Conservation (phyloP, 2,113 vertebrate genomes). For the Anas platyrhynchos region DNA sequence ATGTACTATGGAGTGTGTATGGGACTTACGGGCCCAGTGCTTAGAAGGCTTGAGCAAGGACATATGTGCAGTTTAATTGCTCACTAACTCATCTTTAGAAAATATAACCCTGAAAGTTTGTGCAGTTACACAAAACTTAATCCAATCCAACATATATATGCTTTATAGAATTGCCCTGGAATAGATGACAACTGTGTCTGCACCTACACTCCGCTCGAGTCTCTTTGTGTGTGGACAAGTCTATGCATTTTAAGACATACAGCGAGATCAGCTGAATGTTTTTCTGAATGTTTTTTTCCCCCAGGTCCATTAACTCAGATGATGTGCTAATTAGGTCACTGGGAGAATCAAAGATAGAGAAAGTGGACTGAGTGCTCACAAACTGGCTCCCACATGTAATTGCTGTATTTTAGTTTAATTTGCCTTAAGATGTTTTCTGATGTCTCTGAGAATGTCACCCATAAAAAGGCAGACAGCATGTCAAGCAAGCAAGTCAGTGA, state of each 20-base stretch:
- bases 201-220: background rate
- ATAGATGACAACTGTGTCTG: background rate
- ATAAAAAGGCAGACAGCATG: background rate
- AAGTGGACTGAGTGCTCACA: background rate
- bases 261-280: background rate
- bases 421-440: background rate
- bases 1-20: fast-evolving
- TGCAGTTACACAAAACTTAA: background rate
- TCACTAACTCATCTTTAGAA: background rate
- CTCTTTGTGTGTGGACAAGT: background rate
- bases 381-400: background rate
- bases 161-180: background rate
- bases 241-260: background rate
- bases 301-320: background rate
- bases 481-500: background rate
- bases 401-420: background rate
- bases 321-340: slow-evolving; percentile 38
- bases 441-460: background rate
- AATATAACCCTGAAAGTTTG: background rate
- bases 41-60: background rate
- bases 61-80: background rate
- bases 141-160: background rate
- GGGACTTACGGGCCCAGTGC: background rate
- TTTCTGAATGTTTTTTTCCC: background rate
- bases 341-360: background rate